Evolutionary conservation across 2,888 invertebrate species (phyloP).

Genomic region (Bombylius discolor): DNA sequence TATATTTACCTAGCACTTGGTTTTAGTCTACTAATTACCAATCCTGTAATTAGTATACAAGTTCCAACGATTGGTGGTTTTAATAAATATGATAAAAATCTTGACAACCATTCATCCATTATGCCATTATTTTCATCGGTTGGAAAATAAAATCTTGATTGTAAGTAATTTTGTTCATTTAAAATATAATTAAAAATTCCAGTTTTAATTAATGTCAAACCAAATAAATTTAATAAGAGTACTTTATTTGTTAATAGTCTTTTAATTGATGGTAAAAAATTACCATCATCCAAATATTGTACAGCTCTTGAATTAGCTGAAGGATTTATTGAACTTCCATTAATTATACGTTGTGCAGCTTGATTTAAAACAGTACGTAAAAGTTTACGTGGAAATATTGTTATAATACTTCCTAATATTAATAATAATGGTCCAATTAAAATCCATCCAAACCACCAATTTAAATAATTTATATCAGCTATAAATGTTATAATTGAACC

Average conservation of each 20-base stretch:
- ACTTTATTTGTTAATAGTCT: slow-evolving; percentile 44
- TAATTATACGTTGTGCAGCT: slow-evolving; percentile 43
- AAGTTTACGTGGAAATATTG: slow-evolving; percentile 44
- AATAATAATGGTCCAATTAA: slow-evolving; percentile 37
- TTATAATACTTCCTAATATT: slow-evolving; percentile 38
- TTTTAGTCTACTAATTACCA: slow-evolving; percentile 40
- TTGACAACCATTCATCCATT: slow-evolving; percentile 41
- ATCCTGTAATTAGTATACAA: slow-evolving; percentile 40
- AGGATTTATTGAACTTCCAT: slow-evolving; percentile 26
- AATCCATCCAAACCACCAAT: slow-evolving; percentile 43
- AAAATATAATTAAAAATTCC: slow-evolving; percentile 42
- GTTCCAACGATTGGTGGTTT: slow-evolving; percentile 43
- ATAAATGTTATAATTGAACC: slow-evolving; percentile 32
- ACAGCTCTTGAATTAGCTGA: slow-evolving; percentile 23
- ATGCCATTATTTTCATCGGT: slow-evolving; percentile 39
- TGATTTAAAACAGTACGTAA: slow-evolving; percentile 41
- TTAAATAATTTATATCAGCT: slow-evolving; percentile 22
- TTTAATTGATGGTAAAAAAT: slow-evolving; percentile 38
- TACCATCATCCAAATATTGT: slow-evolving; percentile 30
- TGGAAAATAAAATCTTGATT: slow-evolving; percentile 45
- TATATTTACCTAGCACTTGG: slow-evolving; percentile 36
- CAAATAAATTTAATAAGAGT: slow-evolving; percentile 40
- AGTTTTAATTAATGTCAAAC: slow-evolving; percentile 39
- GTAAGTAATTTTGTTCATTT: slow-evolving; percentile 44
- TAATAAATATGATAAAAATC: slow-evolving; percentile 41